Percentiles rank a stretch among this genome's conserved stretches.
phyloP scores from a whole-genome alignment of 37 sponge, comb jelly and placozoan genomes.

The Chondrilla cf. caribensis region DNA sequence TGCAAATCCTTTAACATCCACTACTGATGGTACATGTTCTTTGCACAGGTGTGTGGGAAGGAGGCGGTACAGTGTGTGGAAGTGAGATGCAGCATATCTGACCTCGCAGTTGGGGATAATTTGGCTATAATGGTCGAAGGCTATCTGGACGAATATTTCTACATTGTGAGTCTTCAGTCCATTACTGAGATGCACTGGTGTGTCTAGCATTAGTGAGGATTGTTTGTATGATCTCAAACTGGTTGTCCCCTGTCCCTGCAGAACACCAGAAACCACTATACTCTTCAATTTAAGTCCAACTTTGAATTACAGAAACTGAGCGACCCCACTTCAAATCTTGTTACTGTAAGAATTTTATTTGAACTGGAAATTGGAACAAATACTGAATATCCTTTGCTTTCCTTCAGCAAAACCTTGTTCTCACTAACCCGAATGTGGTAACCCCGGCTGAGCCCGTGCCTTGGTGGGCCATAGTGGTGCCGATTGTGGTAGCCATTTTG shows the following conservation, averaged over 20 bases:
- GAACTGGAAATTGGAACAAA: no score
- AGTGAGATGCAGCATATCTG: neutral
- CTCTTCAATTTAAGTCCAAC: slow-evolving; percentile 16
- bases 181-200: no score
- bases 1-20: no score
- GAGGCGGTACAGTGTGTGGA: neutral
- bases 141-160: neutral
- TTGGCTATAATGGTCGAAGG: neutral
- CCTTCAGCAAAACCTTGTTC: neutral
- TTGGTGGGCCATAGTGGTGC: slow-evolving; percentile 49
- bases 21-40: neutral
- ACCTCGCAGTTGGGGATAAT: neutral
- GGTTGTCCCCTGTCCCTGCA: neutral
- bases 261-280: neutral
- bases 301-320: slow-evolving; percentile 22
- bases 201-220: no score
- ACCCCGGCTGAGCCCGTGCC: slow-evolving; percentile 82
- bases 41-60: neutral
- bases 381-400: no score
- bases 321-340: neutral
- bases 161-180: neutral
- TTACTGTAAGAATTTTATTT: no score
- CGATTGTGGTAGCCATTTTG: slow-evolving; percentile 11
- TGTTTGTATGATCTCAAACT: no score
- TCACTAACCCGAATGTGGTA: slow-evolving; percentile 70